These are phyloP conservation scores for Drosophila anceps DNA, from an alignment of 2,888 invertebrate genomes.

Conservation along the genomic window DNA sequence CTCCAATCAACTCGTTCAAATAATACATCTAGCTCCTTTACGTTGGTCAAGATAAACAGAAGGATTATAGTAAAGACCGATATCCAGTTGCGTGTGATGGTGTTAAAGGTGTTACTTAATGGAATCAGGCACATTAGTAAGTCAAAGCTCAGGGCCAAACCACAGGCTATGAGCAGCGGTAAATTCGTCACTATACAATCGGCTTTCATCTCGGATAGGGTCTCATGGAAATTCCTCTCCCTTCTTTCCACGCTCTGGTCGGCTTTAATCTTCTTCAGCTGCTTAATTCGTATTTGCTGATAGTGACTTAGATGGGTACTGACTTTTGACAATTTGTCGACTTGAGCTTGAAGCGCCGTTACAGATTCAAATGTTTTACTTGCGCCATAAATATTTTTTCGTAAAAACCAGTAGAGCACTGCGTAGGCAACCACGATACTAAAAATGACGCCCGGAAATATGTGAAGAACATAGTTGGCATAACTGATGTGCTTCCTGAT, in stretches of 20 bases:
- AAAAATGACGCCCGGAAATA: constrained; percentile 89
- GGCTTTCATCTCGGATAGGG: constrained; percentile 86
- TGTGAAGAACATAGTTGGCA: constrained; percentile 91
- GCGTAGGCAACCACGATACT: constrained; percentile 88
- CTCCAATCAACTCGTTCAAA: constrained; percentile 95
- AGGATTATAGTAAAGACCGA: constrained; percentile 92
- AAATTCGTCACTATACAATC: constrained; percentile 93
- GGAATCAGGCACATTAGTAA: background rate
- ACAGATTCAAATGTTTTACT: constrained; percentile 85
- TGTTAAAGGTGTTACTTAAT: background rate
- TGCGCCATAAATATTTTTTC: constrained; percentile 88
- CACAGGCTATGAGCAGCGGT: constrained; percentile 90
- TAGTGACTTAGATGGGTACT: background rate
- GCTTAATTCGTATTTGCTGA: background rate
- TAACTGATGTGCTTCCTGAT: constrained; percentile 89
- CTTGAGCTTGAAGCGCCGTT: constrained; percentile 91
- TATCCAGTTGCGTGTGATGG: constrained; percentile 91
- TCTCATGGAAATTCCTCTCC: constrained; percentile 86
- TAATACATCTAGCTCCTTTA: constrained; percentile 91
- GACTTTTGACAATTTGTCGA: background rate
- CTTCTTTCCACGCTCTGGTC: background rate
- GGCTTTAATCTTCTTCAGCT: background rate
- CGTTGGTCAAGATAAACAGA: constrained; percentile 91
- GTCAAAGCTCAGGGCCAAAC: constrained; percentile 88
- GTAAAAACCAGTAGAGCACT: constrained; percentile 89